Base-by-base conservation (phyloP, 2,113 vertebrate genomes). In the Lampris incognitus region DNA sequence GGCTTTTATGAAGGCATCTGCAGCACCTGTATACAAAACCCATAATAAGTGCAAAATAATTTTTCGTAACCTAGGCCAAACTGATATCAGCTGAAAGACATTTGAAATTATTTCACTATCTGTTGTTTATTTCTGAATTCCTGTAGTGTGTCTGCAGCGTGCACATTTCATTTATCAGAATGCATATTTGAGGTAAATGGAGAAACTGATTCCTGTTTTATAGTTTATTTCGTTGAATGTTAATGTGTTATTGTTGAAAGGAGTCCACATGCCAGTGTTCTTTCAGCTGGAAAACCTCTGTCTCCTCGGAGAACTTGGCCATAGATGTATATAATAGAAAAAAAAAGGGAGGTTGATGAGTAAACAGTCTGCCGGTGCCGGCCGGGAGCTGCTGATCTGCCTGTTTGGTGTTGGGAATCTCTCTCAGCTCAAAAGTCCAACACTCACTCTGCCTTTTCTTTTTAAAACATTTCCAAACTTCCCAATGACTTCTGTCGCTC, bases 321-420 rank as follows among this genome's bases (percentile, higher is more conserved):
- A 87, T 40, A 85, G 86, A 91, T 86, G 85, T 87, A 89, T 87
- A 89, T 89, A 69, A 90, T 87, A 87, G 59, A 88, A 87, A 89
- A 88, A 87, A 89, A 90, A 79, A 86, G 69, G 70, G 36, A 77
- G 70, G 81, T 80, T 89, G 81, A 83, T 44, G 75, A 86, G 84
- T 90, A 90, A 89, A 91, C 85, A 86, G 79, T 75, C 67, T 85
- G 80, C 81, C 79, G 72, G 82, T 64, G 46, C 72, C 80, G 75
- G 86, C 85, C 86, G 85, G 86, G 88, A 87, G 82, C 81, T 87
- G 88, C 89, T 87, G 87, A 79, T 91, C 86, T 87, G 85, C 83
- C 56, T 72, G 49, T 90, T 89, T 89, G 86, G 90, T 87, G 90
- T 87, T 50, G 46, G 72, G 79, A 69, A 87, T 56, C 69, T 78